Evolutionary conservation across 2,797 vertebrate species (phyloP), one percentile per base, ranked within the genome.

Genomic region (Girardinus metallicus): DNA sequence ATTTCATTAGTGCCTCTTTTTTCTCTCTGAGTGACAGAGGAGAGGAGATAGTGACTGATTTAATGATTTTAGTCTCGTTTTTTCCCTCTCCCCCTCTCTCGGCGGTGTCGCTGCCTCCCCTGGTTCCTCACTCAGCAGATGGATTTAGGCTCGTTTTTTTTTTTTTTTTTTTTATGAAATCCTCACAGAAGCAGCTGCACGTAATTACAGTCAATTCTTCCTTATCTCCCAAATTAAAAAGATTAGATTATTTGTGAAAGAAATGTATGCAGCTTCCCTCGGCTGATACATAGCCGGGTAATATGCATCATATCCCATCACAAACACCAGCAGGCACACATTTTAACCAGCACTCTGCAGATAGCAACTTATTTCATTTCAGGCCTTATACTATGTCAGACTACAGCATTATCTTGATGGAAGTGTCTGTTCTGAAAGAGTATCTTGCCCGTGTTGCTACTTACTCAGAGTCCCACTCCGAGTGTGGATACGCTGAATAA

Each of bases 1-100:
- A 97, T 98, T 98, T 98, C 97, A 98, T 98, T 97, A 97, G 95
- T 93, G 94, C 94, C 95, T 96, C 97, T 97, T 97, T 71, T 97
- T 97, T 95, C 94, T 90, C 44, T 88, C 92, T 97, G 97, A 97
- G 94, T 97, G 97, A 97, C 97, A 97, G 96, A 95, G 94, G 93
- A 92, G 92, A 91, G 92, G 92, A 96, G 96, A 97, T 96, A 96
- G 92, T 95, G 95, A 95, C 94, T 96, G 95, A 95, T 96, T 97
- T 97, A 96, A 96, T 97, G 96, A 97, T 98, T 97, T 94, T 92
- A 95, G 95, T 96, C 90, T 96, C 85, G 96, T 94, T 91, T 94
- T 93, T 96, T 95, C 94, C 89, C 94, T 86, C 85, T 80, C 92
- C 80, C 83, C 80, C 91, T 80, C 83, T 90, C 91, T 87, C 92